phyloP scores from a whole-genome alignment of 2,888 invertebrate genomes.

The Drosophila neotestacea region DNA sequence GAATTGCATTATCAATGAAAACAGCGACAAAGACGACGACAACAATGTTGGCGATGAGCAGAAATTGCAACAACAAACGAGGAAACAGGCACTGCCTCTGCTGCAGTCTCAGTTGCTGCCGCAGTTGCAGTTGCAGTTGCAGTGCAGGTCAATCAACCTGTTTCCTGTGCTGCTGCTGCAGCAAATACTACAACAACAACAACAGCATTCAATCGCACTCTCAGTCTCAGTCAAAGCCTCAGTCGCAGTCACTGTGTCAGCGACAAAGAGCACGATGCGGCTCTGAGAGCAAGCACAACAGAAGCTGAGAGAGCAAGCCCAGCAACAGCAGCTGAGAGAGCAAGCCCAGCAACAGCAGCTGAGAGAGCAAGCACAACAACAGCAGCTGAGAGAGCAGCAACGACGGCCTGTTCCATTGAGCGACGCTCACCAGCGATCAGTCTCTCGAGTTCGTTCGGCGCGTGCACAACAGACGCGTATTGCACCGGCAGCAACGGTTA shows the following conservation, averaged over 20 bases:
- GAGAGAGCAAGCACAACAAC: conserved; percentile 16
- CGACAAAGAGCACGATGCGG: conserved; percentile 6
- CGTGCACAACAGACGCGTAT: conserved; percentile 61
- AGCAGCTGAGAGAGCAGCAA: conserved; percentile 17
- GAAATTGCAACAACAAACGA: conserved; percentile 46
- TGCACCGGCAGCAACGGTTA: conserved; percentile 12
- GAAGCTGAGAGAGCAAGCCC: conserved; percentile 7
- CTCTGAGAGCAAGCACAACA: conserved; percentile 8
- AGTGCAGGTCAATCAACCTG: conserved; percentile 83
- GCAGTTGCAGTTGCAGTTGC: conserved; percentile 37
- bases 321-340: conserved; percentile 20
- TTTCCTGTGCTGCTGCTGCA: conserved; percentile 67
- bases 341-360: conserved; percentile 15
- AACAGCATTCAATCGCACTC: conserved; percentile 25
- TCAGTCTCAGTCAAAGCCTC: conserved; percentile 27
- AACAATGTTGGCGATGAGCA: conserved; percentile 31
- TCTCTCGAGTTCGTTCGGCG: conserved; percentile 80
- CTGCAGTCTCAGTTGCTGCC: conserved; percentile 40
- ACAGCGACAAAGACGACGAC: conserved; percentile 35
- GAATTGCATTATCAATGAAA: conserved; percentile 78
- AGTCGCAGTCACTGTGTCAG: conserved; percentile 32
- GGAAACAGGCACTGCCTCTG: conserved; percentile 43
- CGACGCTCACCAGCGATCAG: conserved; percentile 70
- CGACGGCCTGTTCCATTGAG: conserved; percentile 28
- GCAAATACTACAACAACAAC: too few species aligned